These are phyloP conservation scores for Catocala sponsa DNA, from an alignment of 2,888 invertebrate genomes.

Conservation along the genomic window DNA sequence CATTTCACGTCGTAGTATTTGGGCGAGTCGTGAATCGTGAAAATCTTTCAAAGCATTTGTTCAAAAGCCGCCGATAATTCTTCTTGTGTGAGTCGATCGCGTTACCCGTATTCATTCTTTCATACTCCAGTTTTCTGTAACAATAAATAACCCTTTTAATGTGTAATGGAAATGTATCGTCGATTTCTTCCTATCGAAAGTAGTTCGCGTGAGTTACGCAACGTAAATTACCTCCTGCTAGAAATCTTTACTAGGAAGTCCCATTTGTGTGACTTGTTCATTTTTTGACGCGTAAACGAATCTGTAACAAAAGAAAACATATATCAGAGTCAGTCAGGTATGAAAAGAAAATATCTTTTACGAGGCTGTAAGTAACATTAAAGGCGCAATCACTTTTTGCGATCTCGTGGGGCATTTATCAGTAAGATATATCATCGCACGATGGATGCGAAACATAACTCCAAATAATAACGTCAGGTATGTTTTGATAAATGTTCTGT, in stretches of 20 bases:
- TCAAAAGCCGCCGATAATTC: slow-evolving; percentile 53
- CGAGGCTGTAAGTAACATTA: slow-evolving; percentile 18
- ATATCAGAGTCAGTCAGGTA: slow-evolving; percentile 50
- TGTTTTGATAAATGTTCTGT: too few relatives aligned
- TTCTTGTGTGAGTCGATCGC: slow-evolving; percentile 56
- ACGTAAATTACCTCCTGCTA: slow-evolving; percentile 64
- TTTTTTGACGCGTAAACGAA: slow-evolving; percentile 65
- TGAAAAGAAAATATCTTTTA: slow-evolving; percentile 46
- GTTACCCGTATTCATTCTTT: slow-evolving; percentile 63
- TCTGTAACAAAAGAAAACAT: slow-evolving; percentile 74
- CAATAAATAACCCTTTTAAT: slow-evolving; percentile 60
- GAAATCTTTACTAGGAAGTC: slow-evolving; percentile 67
- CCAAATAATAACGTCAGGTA: too few relatives aligned
- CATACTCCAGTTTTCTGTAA: slow-evolving; percentile 76
- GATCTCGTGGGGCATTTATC: slow-evolving; percentile 29
- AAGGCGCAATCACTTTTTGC: slow-evolving; percentile 22
- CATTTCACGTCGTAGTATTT: slow-evolving; percentile 73
- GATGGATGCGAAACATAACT: slow-evolving; percentile 6
- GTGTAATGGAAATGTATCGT: slow-evolving; percentile 46
- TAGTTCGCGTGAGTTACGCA: slow-evolving; percentile 11
- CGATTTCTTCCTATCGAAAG: slow-evolving; percentile 7
- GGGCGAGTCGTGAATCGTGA: slow-evolving; percentile 40
- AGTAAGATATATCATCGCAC: slow-evolving; percentile 18
- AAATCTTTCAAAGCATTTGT: slow-evolving; percentile 56
- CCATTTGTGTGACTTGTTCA: slow-evolving; percentile 74